Percentiles rank a stretch among this genome's conserved stretches.
Conservation (phyloP, 2,113 vertebrate species). For the Acrocephalus kingi region DNA sequence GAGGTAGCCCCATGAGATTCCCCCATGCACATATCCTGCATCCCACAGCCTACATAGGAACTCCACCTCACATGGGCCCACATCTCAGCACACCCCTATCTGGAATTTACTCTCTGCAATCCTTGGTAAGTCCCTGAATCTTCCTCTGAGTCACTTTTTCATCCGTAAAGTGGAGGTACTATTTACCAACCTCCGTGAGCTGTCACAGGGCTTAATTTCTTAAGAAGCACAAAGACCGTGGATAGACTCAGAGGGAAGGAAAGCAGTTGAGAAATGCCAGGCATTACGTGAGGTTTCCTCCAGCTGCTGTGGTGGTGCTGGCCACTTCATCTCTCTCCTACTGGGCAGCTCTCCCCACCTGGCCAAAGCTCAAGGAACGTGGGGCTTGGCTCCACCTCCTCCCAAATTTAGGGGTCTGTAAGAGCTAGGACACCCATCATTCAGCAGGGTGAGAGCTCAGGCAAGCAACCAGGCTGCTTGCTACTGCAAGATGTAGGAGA, state of each 20-base stretch:
- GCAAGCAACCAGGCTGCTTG: neutral
- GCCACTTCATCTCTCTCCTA: accelerated
- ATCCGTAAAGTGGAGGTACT: neutral
- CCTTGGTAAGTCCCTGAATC: neutral
- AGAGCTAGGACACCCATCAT: neutral
- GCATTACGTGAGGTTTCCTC: neutral
- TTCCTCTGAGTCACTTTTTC: neutral
- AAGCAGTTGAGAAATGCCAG: neutral
- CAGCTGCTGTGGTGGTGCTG: neutral
- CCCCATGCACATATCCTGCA: too few relatives aligned
- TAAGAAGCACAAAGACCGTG: neutral
- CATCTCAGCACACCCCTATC: neutral
- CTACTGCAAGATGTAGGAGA: neutral
- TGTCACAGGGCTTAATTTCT: neutral
- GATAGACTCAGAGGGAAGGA: neutral
- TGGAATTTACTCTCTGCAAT: neutral
- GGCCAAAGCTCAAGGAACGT: neutral
- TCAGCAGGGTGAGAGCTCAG: neutral
- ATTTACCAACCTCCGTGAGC: neutral
- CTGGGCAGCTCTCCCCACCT: neutral
- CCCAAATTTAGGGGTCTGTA: neutral
- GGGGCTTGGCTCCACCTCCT: neutral
- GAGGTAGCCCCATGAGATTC: neutral
- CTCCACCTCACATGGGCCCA: neutral
- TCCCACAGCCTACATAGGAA: neutral